A percentile compares a stretch with the other conserved stretches of the same genome.
Conservation (phyloP, 2,113 vertebrate genomes). For the Crotalus tigris region DNA sequence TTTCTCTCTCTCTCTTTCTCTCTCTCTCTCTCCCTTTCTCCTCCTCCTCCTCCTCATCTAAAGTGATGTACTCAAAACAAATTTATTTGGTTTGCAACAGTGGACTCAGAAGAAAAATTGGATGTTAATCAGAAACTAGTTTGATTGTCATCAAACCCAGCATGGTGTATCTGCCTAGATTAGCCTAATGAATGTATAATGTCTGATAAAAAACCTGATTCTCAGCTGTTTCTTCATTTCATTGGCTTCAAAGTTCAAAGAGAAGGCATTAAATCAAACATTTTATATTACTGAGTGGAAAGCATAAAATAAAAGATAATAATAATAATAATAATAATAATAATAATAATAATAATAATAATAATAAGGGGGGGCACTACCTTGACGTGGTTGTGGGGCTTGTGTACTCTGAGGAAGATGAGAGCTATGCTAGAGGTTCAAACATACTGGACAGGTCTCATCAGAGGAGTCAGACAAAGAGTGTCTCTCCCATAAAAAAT, state of each 20-base stretch:
- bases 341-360: too few species aligned
- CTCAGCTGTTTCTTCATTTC: neutral
- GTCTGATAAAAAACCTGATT: neutral
- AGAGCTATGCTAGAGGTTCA: too few species aligned
- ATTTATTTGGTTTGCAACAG: neutral
- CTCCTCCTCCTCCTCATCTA: too few species aligned
- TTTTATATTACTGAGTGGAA: neutral
- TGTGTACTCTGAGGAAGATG: too few species aligned
- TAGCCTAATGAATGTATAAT: neutral
- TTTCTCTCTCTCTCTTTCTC: too few species aligned
- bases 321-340: too few species aligned
- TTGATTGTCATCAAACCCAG: neutral
- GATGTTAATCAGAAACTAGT: neutral
- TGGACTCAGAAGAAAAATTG: neutral
- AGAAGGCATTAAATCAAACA: neutral
- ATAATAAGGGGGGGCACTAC: too few species aligned
- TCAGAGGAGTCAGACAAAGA: too few species aligned
- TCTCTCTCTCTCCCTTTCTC: accelerated
- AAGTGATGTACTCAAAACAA: neutral
- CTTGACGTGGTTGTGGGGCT: too few species aligned
- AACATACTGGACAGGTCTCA: too few species aligned
- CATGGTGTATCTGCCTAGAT: neutral
- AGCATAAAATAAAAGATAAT: neutral
- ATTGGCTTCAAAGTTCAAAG: neutral
- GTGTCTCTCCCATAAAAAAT: too few species aligned